Conservation (phyloP, 2,797 vertebrate species). For the Anguilla obscura region DNA sequence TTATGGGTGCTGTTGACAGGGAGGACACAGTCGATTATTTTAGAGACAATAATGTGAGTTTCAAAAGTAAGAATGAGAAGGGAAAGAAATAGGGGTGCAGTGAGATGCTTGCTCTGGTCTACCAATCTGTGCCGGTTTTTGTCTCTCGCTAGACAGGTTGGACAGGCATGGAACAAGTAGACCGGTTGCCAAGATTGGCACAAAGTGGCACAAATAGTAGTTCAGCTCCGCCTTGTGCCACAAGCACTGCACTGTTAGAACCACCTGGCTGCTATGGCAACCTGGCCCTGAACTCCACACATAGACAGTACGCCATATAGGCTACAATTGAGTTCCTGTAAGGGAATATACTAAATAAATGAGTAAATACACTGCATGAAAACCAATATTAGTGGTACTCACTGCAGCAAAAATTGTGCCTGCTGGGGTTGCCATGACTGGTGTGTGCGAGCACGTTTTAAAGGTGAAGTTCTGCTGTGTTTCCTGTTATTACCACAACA, state of each 20-base stretch:
- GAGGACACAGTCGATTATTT: not conserved
- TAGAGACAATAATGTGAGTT: not conserved
- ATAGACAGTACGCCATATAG: not conserved
- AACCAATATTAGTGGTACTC: not conserved
- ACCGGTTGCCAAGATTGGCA: not conserved
- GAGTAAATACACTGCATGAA: not conserved
- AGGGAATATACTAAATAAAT: not conserved
- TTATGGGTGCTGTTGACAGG: conserved; percentile 1
- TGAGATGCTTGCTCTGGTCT: not conserved
- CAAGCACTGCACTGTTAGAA: not conserved
- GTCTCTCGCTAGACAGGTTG: not conserved
- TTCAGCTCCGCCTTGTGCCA: not conserved
- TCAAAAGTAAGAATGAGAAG: not conserved
- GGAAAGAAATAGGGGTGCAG: not conserved
- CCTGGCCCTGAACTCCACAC: not conserved
- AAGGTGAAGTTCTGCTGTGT: not conserved
- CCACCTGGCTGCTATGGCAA: not conserved
- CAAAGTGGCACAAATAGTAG: not conserved
- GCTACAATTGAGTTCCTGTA: not conserved
- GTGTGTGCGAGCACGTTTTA: not conserved
- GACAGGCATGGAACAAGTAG: not conserved
- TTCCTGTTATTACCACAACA: not conserved
- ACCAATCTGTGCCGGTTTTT: not conserved
- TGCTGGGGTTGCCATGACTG: not conserved
- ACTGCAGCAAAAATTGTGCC: not conserved